These are phyloP conservation scores for Oreamnos americanus DNA, from an alignment of 2,113 vertebrate species.

Conservation along the genomic window DNA sequence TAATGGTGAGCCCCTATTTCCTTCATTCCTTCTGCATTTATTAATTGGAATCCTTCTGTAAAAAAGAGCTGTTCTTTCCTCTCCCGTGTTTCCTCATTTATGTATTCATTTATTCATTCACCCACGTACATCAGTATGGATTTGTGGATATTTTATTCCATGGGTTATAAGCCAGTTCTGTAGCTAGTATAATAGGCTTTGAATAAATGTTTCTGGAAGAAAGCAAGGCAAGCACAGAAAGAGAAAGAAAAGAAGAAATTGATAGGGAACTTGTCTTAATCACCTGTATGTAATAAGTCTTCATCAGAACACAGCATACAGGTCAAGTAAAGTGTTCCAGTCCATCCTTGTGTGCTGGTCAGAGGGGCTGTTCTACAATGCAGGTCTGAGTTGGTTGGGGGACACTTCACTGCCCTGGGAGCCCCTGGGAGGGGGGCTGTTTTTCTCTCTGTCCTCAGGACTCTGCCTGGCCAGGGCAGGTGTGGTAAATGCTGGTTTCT, in stretches of 20 bases:
- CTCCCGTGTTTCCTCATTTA: not conserved
- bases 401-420: not conserved
- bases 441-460: not conserved
- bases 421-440: not conserved
- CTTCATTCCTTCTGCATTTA: not conserved
- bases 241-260: not conserved
- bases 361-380: not conserved
- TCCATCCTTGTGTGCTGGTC: not conserved
- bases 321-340: not conserved
- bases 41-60: not conserved
- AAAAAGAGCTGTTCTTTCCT: not conserved
- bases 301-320: not conserved
- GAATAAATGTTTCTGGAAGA: not conserved
- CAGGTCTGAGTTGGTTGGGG: not conserved
- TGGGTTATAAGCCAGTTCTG: not conserved
- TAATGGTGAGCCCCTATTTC: not conserved
- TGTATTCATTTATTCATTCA: not conserved
- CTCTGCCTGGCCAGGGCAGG: not conserved
- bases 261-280: not conserved
- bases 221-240: not conserved
- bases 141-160: not conserved
- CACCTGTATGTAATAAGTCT: not conserved
- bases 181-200: not conserved
- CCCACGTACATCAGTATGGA: not conserved
- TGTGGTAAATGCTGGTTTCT: not conserved